Evolutionary conservation across 2,888 invertebrate species (phyloP).

Genomic region (Lamproptera curius): DNA sequence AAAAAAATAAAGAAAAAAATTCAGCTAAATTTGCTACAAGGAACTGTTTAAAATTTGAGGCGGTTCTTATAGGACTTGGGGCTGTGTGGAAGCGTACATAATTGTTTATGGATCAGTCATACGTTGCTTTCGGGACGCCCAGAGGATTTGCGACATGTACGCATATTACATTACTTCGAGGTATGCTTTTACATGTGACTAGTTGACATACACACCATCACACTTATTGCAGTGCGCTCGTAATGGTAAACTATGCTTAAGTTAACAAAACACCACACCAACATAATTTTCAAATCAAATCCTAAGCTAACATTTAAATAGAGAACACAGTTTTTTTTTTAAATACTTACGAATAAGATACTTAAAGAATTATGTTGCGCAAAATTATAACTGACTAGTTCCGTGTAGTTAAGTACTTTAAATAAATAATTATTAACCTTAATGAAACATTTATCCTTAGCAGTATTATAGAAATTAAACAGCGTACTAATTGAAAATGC

Average conservation of each 20-base stretch:
- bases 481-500: constrained; percentile 58
- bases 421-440: constrained; percentile 73
- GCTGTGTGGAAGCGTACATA: neutral
- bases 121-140: constrained; percentile 37
- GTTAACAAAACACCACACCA: constrained; percentile 74
- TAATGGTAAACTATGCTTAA: constrained; percentile 43
- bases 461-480: constrained; percentile 57
- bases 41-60: constrained; percentile 17
- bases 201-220: constrained; percentile 64
- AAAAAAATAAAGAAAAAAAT: constrained; percentile 6
- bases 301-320: constrained; percentile 70
- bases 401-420: constrained; percentile 77
- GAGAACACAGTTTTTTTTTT: constrained; percentile 67
- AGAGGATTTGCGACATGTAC: constrained; percentile 37
- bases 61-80: constrained; percentile 9
- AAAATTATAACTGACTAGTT: constrained; percentile 79
- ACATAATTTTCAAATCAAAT: constrained; percentile 72
- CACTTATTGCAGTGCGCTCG: constrained; percentile 54
- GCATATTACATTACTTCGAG: constrained; percentile 40
- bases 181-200: constrained; percentile 68
- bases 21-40: constrained; percentile 19
- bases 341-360: constrained; percentile 61
- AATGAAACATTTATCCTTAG: constrained; percentile 74
- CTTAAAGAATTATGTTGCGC: constrained; percentile 75
- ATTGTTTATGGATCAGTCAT: constrained; percentile 5